Base-by-base conservation (phyloP, 2,113 vertebrate genomes). In the Sakesphorus luctuosus region DNA sequence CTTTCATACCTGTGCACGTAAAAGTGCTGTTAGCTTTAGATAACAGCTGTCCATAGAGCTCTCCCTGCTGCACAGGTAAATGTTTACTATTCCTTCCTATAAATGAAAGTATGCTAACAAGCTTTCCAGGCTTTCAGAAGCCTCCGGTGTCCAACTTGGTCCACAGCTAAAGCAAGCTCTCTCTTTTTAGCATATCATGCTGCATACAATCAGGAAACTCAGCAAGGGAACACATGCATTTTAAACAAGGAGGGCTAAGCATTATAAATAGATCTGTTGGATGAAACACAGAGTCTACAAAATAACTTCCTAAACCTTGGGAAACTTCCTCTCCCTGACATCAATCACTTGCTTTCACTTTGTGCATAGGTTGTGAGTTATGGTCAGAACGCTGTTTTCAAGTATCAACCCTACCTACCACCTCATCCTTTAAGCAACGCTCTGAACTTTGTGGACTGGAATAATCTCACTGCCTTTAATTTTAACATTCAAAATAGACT, bases 311-410 rank as follows among this genome's bases (percentile, higher is more conserved):
- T 20, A 53, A 71, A 47, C 26, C 25, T 77, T 2, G 4, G 33
- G 65, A 84, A 84, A 16, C 14, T 47, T 59, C 28, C 13, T n/a
- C 25, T 56, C 20, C 23, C 21, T 36, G 38, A 43, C 43, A 63
- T 25, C 53, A 35, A 25, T 12, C 44, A 38, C 23, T 26, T 2
- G 3, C 40, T 59, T 67, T 71, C 24, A 24, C 63, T 76, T 77
- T 26, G 47, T 38, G 29, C 52, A 43, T 3, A n/a, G 7, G 10
- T 15, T 1, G 0, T 5, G 61, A 86, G 29, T 44, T 83, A 36
- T 0, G 10, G 24, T 52, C 33, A 71, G 81, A 80, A 67, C 0
- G 0, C 1, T 0, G 0, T 49, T 43, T 80, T 66, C 59, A 29
- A 15, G 3, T 68, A 80, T 9, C 77, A 80, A 18, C 9, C 18